A percentile compares a stretch with the other conserved stretches of the same genome.
Evolutionary conservation across 2,888 invertebrate species (phyloP).

Genomic region (Erannis defoliaria): DNA sequence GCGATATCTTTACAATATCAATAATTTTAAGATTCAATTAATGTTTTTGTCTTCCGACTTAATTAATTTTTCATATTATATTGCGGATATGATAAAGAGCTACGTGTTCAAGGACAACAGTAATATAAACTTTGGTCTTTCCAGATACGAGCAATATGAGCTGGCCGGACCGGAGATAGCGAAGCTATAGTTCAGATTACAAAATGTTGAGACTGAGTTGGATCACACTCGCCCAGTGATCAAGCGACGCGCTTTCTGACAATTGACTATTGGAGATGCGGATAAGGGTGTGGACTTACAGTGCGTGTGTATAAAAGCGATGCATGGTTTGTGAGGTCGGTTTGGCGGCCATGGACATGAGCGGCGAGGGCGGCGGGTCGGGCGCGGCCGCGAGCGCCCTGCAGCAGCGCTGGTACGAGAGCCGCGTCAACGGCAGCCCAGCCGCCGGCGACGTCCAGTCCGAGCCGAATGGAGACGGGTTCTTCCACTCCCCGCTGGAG

Average conservation of each 20-base stretch:
- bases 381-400: constrained; percentile 76
- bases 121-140: constrained; percentile 49
- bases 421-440: constrained; percentile 85
- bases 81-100: constrained; percentile 19
- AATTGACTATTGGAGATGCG: constrained; percentile 73
- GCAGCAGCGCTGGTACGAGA: constrained; percentile 86
- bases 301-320: constrained; percentile 82
- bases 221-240: constrained; percentile 55
- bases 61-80: constrained; percentile 26
- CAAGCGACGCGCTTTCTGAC: constrained; percentile 50
- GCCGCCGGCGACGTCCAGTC: constrained; percentile 80
- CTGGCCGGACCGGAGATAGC: constrained; percentile 51
- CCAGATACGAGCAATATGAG: constrained; percentile 72
- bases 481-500: constrained; percentile 86
- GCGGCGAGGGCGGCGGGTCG: constrained; percentile 78
- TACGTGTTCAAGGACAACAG: constrained; percentile 2
- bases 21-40: constrained; percentile 34
- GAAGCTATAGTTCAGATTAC: constrained; percentile 46
- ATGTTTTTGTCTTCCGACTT: constrained; percentile 33
- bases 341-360: constrained; percentile 83
- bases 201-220: constrained; percentile 63
- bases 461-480: constrained; percentile 83
- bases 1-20: constrained; percentile 33
- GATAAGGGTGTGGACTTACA: constrained; percentile 79
- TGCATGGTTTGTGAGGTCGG: constrained; percentile 86